A percentile compares a stretch with the other conserved stretches of the same genome.
Conservation (phyloP, 2,797 vertebrate species). For the Anguilla megastoma region DNA sequence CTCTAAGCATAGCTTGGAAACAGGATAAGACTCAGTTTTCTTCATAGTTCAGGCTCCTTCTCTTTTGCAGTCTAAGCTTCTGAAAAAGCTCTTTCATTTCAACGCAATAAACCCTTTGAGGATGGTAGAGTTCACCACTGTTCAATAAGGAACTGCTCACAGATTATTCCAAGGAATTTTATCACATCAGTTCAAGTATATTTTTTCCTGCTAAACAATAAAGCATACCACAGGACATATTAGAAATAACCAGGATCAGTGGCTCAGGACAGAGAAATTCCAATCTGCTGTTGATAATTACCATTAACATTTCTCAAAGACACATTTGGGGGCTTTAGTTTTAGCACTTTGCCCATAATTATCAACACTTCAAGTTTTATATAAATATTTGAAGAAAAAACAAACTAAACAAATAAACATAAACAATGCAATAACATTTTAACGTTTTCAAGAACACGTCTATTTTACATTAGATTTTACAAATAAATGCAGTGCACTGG, state of each 20-base stretch:
- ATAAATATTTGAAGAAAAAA: not conserved
- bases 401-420: not conserved
- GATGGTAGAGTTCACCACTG: not conserved
- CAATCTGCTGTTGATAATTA: not conserved
- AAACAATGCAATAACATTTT: not conserved
- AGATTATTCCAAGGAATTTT: not conserved
- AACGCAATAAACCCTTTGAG: not conserved
- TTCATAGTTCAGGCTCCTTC: not conserved
- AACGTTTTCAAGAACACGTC: not conserved
- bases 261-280: not conserved
- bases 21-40: constrained; percentile 36
- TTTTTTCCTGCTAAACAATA: not conserved
- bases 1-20: constrained; percentile 37
- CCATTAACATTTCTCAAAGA: not conserved
- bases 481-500: not conserved
- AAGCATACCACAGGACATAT: not conserved
- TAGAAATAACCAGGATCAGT: not conserved
- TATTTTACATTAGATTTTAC: not conserved
- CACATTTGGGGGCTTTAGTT: not conserved
- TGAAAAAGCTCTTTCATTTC: not conserved
- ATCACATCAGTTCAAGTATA: not conserved
- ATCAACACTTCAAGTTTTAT: not conserved
- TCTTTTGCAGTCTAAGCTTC: not conserved
- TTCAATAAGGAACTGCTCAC: constrained; percentile 1
- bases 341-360: not conserved